Base-by-base conservation (phyloP, 2,888 invertebrate genomes). In the Coenonympha arcania region DNA sequence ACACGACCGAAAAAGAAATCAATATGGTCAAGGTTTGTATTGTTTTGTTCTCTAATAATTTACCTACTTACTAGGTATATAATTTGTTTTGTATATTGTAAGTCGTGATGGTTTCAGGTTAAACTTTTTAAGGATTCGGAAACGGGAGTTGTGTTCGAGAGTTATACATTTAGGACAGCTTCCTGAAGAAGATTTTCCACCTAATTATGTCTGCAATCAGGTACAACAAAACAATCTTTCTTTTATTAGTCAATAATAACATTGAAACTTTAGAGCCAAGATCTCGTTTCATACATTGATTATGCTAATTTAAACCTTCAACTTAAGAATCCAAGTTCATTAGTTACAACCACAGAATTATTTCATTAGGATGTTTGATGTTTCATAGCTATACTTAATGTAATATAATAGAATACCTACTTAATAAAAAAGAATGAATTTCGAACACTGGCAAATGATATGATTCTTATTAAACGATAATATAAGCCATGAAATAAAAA, bases 141-240 rank as follows among this genome's bases (percentile, higher is more conserved):
- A 91, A 63, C 89, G 91, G 60, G 94, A 94, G 72, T 79, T 94
- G 45, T 89, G 90, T 62, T 89, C 94, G 4, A 89, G 95, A 63
- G 92, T 91, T 34, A 93, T 95, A 62, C 88, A 90, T 66, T 86
- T 95, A 64, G 95, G 95, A 24, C 90, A 91, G 63, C 81, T 91
- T 34, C 92, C 90, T 59, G 89, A 90, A 45, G 95, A 95, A 66
- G 95, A 93, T 68, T 98, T 92, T 84, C 96, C 98, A 50, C 92
- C 95, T 52, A 99, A 99, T 86, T 94, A 96, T 68, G 97, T 99
- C 59, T 91, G 97, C 67, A 99, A 99, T 88, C 95, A 95, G 86
- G 87, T 88, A 60, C n/a, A 77, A 78, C 68, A 54, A 49, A 24
- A 8, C 8, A n/a, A n/a, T n/a, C n/a, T 33, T 2, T 16, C n/a